Evolutionary conservation across 2,888 invertebrate species (phyloP), one percentile per base, ranked within the genome.

Genomic region (Ichneumoninae sp.): DNA sequence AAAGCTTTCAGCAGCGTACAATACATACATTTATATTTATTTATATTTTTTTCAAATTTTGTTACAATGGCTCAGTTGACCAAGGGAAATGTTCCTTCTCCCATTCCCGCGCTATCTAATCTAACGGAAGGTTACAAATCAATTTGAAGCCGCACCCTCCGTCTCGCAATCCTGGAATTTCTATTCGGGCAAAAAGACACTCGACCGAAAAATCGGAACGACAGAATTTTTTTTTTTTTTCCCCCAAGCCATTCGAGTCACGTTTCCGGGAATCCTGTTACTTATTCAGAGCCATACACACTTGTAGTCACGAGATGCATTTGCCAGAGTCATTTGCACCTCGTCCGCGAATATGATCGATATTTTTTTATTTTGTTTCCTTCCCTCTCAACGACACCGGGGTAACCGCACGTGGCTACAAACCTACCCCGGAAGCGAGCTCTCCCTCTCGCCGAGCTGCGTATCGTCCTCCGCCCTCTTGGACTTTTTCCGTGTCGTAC

Each of bases 311-410:
- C 62, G 44, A 22, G 22, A 65, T 70, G 78, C 50, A 79, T 22
- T 65, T n/a, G 60, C 69, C 26, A 19, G 47, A 30, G 52, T 22
- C 26, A 65, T 40, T 71, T 40, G 62, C n/a, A 54, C 16, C 26
- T 50, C 71, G 71, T 71, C 36, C 65, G 19, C 40, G 65, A 65
- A 79, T 79, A 79, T 79, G 19, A 79, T 79, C 71, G 79, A 65
- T 40, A 40, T 40, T 68, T 57, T 57, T 69, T 52, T 47, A 26
- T 13, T 70, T n/a, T 52, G 47, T 62, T 60, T 44, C 13, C 3
- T 44, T 44, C 44, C 13, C 26, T 26, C 22, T 2, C 0, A 26
- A 13, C 57, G 22, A 8, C 57, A 57, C 8, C n/a, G 19, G n/a
- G 4, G 13, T 3, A 47, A 68, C 33, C 57, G 22, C 74, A 74